A percentile compares a stretch with the other conserved stretches of the same genome.
Evolutionary conservation across 2,888 invertebrate genomes (phyloP).

Genomic region (Maniola hyperantus): DNA sequence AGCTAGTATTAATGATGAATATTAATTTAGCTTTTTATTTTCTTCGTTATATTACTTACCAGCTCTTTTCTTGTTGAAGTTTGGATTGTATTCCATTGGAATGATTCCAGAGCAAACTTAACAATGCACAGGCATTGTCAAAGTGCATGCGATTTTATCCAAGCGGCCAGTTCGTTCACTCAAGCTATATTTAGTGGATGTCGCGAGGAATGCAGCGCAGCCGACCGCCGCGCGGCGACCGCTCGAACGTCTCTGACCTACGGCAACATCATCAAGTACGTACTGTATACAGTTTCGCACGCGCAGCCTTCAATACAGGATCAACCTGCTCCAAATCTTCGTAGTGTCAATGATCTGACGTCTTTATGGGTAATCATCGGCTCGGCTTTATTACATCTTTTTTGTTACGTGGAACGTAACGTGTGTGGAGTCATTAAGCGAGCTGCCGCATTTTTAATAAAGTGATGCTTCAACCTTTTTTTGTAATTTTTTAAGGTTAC

Average conservation of each 20-base stretch:
- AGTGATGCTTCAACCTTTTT: background rate
- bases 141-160: slow-evolving; percentile 41
- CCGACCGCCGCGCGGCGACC: slow-evolving; percentile 60
- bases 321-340: slow-evolving; percentile 35
- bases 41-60: background rate
- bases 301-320: slow-evolving; percentile 50
- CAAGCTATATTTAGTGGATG: slow-evolving; percentile 77
- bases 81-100: slow-evolving; percentile 29
- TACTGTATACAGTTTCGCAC: slow-evolving; percentile 70
- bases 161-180: slow-evolving; percentile 74
- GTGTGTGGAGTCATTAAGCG: slow-evolving; percentile 12
- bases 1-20: background rate
- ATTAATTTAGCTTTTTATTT: background rate
- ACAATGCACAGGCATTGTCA: slow-evolving; percentile 35
- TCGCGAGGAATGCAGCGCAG: slow-evolving; percentile 47
- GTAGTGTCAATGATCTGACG: slow-evolving; percentile 34
- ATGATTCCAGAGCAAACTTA: slow-evolving; percentile 28
- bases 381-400: slow-evolving; percentile 15
- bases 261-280: slow-evolving; percentile 56
- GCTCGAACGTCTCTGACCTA: slow-evolving; percentile 52
- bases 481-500: background rate
- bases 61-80: background rate
- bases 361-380: slow-evolving; percentile 25
- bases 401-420: slow-evolving; percentile 6
- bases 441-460: slow-evolving; percentile 11